Evolutionary conservation across 2,888 invertebrate species (phyloP), one percentile per base, ranked within the genome.

Genomic region (Xestobium rufovillosum): DNA sequence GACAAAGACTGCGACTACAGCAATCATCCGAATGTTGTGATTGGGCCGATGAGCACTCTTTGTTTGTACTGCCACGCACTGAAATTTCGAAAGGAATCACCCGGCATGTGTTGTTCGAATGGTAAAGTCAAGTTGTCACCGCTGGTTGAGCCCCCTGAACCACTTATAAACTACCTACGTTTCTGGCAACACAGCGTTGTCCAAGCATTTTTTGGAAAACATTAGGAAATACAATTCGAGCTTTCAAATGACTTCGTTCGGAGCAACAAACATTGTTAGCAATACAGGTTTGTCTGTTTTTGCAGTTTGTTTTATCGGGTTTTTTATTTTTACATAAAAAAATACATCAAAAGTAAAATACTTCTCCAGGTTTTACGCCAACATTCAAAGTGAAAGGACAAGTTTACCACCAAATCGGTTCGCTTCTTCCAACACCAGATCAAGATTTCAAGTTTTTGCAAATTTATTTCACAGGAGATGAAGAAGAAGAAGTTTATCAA

Each of bases 1-100:
- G 47, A 50, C 45, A 45, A 48, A n/a, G 45, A 53, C 47, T 44
- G 50, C 49, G 35, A 52, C 47, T 50, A 50, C 44, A 49, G 34
- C 14, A 47, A 44, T 47, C 51, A 53, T 50, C 38, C 42, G 9
- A 45, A 48, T 44, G 44, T 52, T 37, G 31, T 31, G 9, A 52
- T 50, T 44, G 43, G 43, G 44, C 32, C 44, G 34, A 44, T 47
- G 47, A 41, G 31, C 38, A 42, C 38, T 34, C 47, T 41, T 33
- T 43, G 38, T 16, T 36, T 13, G 16, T 17, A 43, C 38, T 47
- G 45, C 44, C 29, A 44, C 43, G 53, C 50, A 2, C 35, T 55
- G 1, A 51, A 52, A 44, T 55, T 43, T 8, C 39, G 45, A 40
- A 38, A 47, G 42, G 52, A 51, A 41, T 3, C 52, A 42, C 15